Conservation (phyloP, 2,888 invertebrate genomes). For the Patella caerulea region DNA sequence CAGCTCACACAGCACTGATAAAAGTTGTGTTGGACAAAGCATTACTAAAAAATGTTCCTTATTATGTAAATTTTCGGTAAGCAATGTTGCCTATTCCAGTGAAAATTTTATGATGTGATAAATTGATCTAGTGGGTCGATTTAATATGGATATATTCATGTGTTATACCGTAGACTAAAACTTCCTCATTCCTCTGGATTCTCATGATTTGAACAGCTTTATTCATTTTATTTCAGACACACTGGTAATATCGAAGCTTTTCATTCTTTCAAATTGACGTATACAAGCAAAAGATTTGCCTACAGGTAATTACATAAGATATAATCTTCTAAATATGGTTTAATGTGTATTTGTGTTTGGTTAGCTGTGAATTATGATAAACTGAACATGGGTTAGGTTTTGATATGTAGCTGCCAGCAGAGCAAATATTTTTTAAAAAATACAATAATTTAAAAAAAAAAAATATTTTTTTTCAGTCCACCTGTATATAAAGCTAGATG, state of each 20-base stretch:
- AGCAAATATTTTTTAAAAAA: background rate
- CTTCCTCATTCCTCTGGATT: too few species aligned
- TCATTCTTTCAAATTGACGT: background rate
- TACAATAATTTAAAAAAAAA: too few species aligned
- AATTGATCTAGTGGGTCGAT: too few species aligned
- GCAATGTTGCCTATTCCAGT: background rate
- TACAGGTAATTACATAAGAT: background rate
- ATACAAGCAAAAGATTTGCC: background rate
- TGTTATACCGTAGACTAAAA: too few species aligned
- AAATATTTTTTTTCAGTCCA: background rate
- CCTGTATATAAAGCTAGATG: background rate
- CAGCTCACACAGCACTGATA: constrained; percentile 8
- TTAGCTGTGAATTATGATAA: too few species aligned
- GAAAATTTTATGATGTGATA: too few species aligned
- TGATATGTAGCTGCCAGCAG: too few species aligned
- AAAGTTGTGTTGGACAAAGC: constrained; percentile 7
- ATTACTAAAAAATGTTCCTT: constrained; percentile 13
- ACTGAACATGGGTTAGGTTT: too few species aligned
- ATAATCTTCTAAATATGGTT: background rate
- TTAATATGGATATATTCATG: too few species aligned
- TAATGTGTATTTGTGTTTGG: too few species aligned
- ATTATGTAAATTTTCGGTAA: constrained; percentile 4
- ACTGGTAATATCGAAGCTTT: background rate
- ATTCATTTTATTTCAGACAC: background rate
- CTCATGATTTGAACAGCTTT: background rate